A percentile compares a stretch with the other conserved stretches of the same genome.
Conservation (phyloP, 2,888 invertebrate genomes). For the Eupithecia dodoneata region DNA sequence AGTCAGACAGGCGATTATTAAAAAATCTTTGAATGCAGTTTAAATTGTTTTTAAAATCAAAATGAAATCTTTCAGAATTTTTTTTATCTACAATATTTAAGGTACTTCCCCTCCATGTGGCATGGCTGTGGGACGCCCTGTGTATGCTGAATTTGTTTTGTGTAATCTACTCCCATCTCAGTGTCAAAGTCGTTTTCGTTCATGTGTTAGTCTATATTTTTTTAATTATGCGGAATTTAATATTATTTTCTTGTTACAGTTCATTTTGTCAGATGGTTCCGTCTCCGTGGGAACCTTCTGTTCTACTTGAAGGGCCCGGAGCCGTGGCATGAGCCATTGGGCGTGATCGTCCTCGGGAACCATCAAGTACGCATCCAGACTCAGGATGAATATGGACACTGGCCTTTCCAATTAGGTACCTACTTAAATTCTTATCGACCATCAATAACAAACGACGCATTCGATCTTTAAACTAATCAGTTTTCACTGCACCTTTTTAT, state of each 20-base stretch:
- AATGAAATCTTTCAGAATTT: too few relatives aligned
- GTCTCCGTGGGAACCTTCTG: constrained; percentile 95
- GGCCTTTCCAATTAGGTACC: constrained; percentile 92
- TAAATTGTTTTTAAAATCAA: too few relatives aligned
- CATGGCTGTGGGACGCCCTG: too few relatives aligned
- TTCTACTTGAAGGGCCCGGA: constrained; percentile 97
- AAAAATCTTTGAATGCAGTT: too few relatives aligned
- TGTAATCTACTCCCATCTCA: too few relatives aligned
- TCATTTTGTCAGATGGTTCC: constrained; percentile 87
- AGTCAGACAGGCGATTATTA: too few relatives aligned
- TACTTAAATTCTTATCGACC: neutral
- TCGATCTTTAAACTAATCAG: neutral
- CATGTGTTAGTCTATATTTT: neutral
- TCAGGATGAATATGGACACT: constrained; percentile 88
- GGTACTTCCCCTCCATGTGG: too few relatives aligned
- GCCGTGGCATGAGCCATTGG: constrained; percentile 94
- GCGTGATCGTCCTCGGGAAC: constrained; percentile 94
- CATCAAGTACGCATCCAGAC: constrained; percentile 89
- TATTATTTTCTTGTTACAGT: constrained; percentile 53
- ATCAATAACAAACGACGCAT: neutral
- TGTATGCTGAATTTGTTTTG: too few relatives aligned
- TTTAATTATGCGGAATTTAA: neutral
- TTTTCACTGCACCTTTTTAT: neutral
- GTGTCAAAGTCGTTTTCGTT: neutral
- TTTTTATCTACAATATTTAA: too few relatives aligned